Base-by-base conservation (phyloP, 2,113 vertebrate genomes). In the Psammodynastes pulverulentus region DNA sequence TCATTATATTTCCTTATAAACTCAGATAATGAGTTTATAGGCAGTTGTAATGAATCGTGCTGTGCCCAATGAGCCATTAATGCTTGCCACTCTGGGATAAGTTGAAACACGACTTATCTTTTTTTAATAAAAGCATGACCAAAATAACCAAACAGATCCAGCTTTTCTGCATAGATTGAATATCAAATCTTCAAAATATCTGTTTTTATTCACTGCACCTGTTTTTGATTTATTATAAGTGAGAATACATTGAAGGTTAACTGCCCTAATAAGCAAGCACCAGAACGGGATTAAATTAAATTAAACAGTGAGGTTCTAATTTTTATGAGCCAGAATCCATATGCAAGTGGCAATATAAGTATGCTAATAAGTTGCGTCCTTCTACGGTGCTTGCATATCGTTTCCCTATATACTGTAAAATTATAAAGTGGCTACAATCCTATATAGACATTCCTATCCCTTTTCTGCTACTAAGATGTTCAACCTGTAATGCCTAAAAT, bases 1-100 rank as follows among this genome's bases (percentile, higher is more conserved):
- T 51, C 0, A 17, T 88, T 95, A 94, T 2, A 91, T 94, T 95
- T 92, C 51, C 93, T 7, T 12, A 91, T 53, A 92, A 94, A 67
- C 58, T 52, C n/a, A 89, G 86, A 89, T 88, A 52, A 29, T 92
- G 1, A 10, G n/a, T n/a, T n/a, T n/a, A n/a, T 58, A 67, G 89
- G 43, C 45, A 93, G 1, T 94, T 95, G 92, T 48, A 86, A 89
- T n/a, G 88, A 45, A 72, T 67, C 29, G 26, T 34, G 52, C 19
- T 24, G 49, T 3, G 91, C 51, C 45, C 86, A 89, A 91, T 45
- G 88, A 90, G 17, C 5, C 86, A 5, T 90, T 6, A 67, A 10
- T 34, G 45, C 8, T 87, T 87, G 85, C 52, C 9, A 85, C 85
- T 89, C n/a, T 94, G 26, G 89, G 17, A 86, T 15, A 79, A 95